These are phyloP conservation scores for Hyla sarda DNA, from an alignment of 2,113 vertebrate species.

Conservation along the genomic window DNA sequence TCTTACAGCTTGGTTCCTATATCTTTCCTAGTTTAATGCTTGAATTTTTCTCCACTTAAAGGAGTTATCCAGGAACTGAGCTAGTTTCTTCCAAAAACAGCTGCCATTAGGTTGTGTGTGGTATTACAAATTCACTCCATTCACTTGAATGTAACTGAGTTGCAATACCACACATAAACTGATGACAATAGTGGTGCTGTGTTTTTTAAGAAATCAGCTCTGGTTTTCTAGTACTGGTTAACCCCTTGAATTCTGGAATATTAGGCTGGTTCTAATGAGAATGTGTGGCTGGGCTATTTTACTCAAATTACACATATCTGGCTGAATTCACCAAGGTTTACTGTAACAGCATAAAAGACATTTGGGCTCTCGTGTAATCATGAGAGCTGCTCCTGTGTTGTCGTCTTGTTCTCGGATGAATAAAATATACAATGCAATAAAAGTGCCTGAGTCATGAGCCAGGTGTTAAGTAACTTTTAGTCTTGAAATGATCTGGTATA, in stretches of 20 bases:
- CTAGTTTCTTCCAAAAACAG: no score
- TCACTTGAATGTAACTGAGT: no score
- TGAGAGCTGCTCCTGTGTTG: background rate
- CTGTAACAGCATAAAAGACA: background rate
- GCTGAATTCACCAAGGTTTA: background rate
- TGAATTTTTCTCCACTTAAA: no score
- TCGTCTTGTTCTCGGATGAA: background rate
- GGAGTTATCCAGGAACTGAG: no score
- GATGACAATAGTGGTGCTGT: no score
- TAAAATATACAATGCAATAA: conserved; percentile 11
- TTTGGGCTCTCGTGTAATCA: background rate
- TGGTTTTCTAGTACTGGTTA: no score
- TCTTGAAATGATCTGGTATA: conserved; percentile 8
- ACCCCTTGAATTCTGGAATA: background rate
- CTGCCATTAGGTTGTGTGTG: no score
- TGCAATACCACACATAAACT: no score
- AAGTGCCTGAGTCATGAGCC: background rate
- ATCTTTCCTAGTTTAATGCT: background rate
- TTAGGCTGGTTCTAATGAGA: background rate
- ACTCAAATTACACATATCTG: background rate
- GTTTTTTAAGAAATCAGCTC: no score
- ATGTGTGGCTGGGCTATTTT: background rate
- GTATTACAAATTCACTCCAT: no score
- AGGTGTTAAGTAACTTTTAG: conserved; percentile 12
- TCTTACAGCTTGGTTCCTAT: background rate